Base-by-base conservation (phyloP, 92 coral and sea anemone species). In the Zoanthus sansibaricus region DNA sequence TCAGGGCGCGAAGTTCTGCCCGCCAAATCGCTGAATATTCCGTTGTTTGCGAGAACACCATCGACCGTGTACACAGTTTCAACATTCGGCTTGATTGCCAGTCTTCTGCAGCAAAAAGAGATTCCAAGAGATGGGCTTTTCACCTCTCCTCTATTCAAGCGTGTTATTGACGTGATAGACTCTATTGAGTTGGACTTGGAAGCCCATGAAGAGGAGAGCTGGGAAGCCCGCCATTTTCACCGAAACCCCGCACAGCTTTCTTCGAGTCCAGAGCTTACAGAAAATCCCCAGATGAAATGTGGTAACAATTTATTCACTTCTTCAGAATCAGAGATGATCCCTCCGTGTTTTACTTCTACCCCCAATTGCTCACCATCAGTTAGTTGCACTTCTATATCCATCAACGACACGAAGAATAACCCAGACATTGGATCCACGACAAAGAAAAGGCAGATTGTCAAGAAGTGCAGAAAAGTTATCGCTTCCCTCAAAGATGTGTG, bases 51-150 rank as follows among this genome's bases (percentile, higher is more conserved):
- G 42, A 33, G 42, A 33, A 33, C 42, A 33, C 42, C 78, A 83
- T 17, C 59, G 42, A 45, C 84, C 64, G 45, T 80, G 92, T 3
- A 75, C 73, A 67, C 42, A 33, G 42, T 33, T 33, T 33, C 42
- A 33, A 33, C 42, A 33, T 33, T 33, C 42, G 42, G 42, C 42
- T 33, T 33, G 42, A 33, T 33, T 33, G 42, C 42, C 42, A 3
- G 42, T 33, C 42, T 33, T 33, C 42, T 90, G 21, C 74, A 83
- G 20, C 86, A 90, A 44, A 82, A 67, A 42, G 83, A 67, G 9
- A 46, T 90, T 67, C 84, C 87, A n/a, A 56, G 55, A 33, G 61
- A 49, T 48, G 79, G 74, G 6, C 66, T 86, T 3, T 6, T 75
- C 47, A 86, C 25, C 14, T 86, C 83, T 9, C 62, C 89, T n/a